phyloP scores from a whole-genome alignment of 1,140 invertebrate species.

The Aethina tumida region DNA sequence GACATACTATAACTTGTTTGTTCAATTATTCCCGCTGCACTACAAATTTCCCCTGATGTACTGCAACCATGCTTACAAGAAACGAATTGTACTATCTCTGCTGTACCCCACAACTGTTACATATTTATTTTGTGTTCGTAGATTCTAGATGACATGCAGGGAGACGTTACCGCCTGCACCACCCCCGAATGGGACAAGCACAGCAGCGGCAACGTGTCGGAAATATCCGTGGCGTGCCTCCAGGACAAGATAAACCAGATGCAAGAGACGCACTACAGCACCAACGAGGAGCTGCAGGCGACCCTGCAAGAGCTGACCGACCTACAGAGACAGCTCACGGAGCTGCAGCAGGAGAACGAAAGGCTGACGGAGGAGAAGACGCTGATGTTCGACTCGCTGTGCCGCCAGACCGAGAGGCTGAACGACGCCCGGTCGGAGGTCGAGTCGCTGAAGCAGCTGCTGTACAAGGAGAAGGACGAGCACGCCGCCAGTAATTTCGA shows the following conservation, averaged over 20 bases:
- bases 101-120: too few species aligned
- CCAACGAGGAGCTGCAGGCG: slow-evolving; percentile 92
- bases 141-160: slow-evolving; percentile 33
- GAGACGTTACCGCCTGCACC: slow-evolving; percentile 51
- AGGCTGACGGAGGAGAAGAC: slow-evolving; percentile 78
- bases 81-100: too few species aligned
- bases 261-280: slow-evolving; percentile 80
- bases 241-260: slow-evolving; percentile 88
- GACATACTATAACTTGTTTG: slow-evolving; percentile 2
- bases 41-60: too few species aligned
- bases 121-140: slow-evolving; percentile 21
- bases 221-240: slow-evolving; percentile 83
- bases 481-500: slow-evolving; percentile 45
- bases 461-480: slow-evolving; percentile 40
- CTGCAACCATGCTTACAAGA: too few species aligned
- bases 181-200: slow-evolving; percentile 83
- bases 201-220: slow-evolving; percentile 71
- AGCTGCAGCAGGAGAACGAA: slow-evolving; percentile 81
- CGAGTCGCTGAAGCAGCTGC: slow-evolving; percentile 29
- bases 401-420: slow-evolving; percentile 81
- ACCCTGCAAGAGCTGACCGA: slow-evolving; percentile 87
- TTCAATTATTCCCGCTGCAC: not conserved
- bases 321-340: slow-evolving; percentile 72
- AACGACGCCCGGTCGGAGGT: slow-evolving; percentile 70
- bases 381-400: slow-evolving; percentile 81